Evolutionary conservation across 1,140 invertebrate species (phyloP).

Genomic region (Saxidomus purpurata): DNA sequence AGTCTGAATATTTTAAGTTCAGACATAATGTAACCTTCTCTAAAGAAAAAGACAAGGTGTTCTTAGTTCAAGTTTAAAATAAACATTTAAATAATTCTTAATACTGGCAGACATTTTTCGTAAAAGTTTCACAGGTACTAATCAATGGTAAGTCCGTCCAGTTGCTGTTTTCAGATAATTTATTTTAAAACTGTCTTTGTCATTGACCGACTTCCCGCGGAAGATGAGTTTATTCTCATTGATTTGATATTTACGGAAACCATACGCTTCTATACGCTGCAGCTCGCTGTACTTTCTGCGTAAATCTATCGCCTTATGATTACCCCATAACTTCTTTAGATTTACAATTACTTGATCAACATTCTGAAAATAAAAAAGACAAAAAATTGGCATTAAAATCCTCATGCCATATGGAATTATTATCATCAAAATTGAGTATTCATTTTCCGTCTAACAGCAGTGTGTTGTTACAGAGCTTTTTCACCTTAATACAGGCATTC

Average conservation of each 20-base stretch:
- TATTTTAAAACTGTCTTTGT: constrained; percentile 21
- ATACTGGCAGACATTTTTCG: not conserved
- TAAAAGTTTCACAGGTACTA: not conserved
- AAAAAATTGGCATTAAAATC: too few species aligned
- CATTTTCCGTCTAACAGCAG: too few species aligned
- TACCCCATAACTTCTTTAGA: constrained; percentile 43
- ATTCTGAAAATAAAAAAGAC: constrained; percentile 51
- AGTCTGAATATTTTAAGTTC: too few species aligned
- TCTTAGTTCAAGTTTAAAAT: too few species aligned
- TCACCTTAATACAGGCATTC: too few species aligned
- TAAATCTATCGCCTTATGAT: constrained; percentile 22
- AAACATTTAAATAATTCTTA: too few species aligned
- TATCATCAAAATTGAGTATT: too few species aligned
- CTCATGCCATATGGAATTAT: too few species aligned
- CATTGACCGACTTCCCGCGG: constrained; percentile 1
- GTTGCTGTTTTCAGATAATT: constrained; percentile 53
- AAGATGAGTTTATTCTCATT: constrained; percentile 49
- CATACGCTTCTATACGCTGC: constrained; percentile 52
- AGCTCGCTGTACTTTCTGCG: constrained; percentile 60
- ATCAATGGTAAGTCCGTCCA: not conserved
- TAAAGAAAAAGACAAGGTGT: too few species aligned
- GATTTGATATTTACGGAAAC: constrained; percentile 51
- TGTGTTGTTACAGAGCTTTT: too few species aligned
- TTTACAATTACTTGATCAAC: constrained; percentile 61
- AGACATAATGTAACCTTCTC: too few species aligned